Evolutionary conservation across 2,113 vertebrate species (phyloP).

Genomic region (Rhynchopsitta pachyrhyncha): DNA sequence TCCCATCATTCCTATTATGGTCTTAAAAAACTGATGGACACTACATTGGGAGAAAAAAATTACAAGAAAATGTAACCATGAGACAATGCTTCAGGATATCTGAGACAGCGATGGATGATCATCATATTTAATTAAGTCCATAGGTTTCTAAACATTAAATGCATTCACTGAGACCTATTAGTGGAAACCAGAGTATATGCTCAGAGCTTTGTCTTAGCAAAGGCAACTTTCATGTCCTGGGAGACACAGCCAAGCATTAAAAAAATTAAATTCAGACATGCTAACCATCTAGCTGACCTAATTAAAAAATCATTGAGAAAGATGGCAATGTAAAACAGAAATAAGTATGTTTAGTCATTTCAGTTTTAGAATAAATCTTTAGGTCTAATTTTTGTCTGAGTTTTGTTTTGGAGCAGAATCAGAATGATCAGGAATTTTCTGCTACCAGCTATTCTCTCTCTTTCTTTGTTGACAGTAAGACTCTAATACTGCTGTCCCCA

Average conservation of each 20-base stretch:
- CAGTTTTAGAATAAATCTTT: not conserved
- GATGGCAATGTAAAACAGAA: not conserved
- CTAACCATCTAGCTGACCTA: not conserved
- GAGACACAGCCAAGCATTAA: not conserved
- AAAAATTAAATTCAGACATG: not conserved
- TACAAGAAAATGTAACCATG: not conserved
- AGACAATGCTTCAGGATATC: not conserved
- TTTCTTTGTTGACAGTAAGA: not conserved
- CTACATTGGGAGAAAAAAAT: not conserved
- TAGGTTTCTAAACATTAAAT: not conserved
- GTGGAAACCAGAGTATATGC: rapidly evolving
- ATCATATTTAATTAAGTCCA: not conserved
- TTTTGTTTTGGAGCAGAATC: not conserved
- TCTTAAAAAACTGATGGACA: not conserved
- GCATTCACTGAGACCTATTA: not conserved
- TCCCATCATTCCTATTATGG: not conserved
- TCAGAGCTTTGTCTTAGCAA: not conserved
- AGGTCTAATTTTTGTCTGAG: not conserved
- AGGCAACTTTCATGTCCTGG: not conserved
- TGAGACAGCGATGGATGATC: not conserved
- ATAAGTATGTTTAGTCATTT: not conserved
- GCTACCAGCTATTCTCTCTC: not conserved
- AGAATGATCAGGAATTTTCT: not conserved
- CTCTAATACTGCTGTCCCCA: not conserved
- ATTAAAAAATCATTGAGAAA: not conserved